A percentile compares a stretch with the other conserved stretches of the same genome.
These are phyloP conservation scores for Ophion ventricosus DNA, from an alignment of 2,888 invertebrate species.

Conservation along the genomic window DNA sequence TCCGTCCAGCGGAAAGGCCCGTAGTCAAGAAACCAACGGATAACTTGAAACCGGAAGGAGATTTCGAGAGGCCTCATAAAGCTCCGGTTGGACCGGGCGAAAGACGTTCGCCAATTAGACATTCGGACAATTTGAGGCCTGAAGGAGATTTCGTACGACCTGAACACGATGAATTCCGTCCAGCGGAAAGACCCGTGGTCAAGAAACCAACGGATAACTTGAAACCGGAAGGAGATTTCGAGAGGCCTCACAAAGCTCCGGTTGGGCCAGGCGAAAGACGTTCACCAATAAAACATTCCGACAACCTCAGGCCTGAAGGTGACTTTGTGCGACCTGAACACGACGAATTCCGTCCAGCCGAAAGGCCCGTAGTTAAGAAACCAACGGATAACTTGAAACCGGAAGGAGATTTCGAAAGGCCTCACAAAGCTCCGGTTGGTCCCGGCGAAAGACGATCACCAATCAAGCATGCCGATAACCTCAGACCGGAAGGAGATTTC, in stretches of 20 bases:
- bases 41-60: no score
- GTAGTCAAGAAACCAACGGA: no score
- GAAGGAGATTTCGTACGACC: conserved; percentile 84
- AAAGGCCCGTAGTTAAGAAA: conserved; percentile 85
- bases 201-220: conserved; percentile 83
- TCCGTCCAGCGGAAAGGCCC: no score
- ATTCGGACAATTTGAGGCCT: no score
- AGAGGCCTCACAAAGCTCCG: conserved; percentile 84
- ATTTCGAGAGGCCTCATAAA: no score
- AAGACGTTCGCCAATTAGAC: no score
- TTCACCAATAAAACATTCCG: conserved; percentile 76
- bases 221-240: conserved; percentile 85
- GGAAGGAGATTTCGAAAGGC: conserved; percentile 85
- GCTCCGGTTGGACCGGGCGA: no score
- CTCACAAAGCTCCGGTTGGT: conserved; percentile 80
- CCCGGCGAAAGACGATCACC: conserved; percentile 83
- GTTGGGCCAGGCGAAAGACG: conserved; percentile 84
- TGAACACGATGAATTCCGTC: conserved; percentile 79
- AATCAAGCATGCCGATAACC: conserved; percentile 85
- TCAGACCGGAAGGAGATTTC: no score
- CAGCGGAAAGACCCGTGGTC: conserved; percentile 81
- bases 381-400: conserved; percentile 85
- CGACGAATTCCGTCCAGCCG: conserved; percentile 84
- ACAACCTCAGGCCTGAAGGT: no score
- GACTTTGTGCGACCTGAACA: conserved; percentile 83